Base-by-base conservation (phyloP, 2,888 invertebrate genomes). In the Phengaris arion region DNA sequence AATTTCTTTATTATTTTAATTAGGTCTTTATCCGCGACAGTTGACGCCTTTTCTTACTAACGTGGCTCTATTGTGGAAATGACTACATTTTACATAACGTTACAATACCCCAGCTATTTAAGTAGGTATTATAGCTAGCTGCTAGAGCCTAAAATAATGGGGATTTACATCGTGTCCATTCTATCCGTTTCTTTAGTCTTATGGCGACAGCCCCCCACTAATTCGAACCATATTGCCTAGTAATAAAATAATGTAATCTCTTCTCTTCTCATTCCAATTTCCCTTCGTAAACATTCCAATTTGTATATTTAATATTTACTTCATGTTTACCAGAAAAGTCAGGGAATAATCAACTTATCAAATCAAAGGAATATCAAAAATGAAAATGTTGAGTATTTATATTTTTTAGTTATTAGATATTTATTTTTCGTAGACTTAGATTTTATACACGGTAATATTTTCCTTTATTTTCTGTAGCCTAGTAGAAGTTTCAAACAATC, bases 201-300 rank as follows among this genome's bases (percentile, higher is more conserved):
- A n/a, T 48, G 78, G 76, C 79, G 79, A 76, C 79, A 79, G 79
- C 77, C 79, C 80, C 79, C 79, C 48, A 77, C 78, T 79, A 77
- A 77, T 76, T 77, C 69, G 10, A 57, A 22, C 70, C 15, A 59
- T 70, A 75, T 68, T 75, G 59, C 70, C 64, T 55, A 69, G 68
- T 70, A 76, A 76, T 75, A 75, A 73, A 77, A 68, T 73, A 75
- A 64, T 48, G 52, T 74, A 55, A 73, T 74, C 57, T 74, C 48
- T n/a, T 57, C 22, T 22, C 22, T 22, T 22, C 22, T 46, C 48
- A 57, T 46, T 74, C 45, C 51, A 74, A 68, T 76, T 57, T 76
- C 46, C 55, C 70, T n/a, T 22, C 57, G 51, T 35, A 68, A 75
- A 69, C 75, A 52, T 64, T 35, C 35, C 68, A 48, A 68, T 51